Evolutionary conservation across 2,113 vertebrate genomes (phyloP).

Genomic region (Amblyornis subalaris): DNA sequence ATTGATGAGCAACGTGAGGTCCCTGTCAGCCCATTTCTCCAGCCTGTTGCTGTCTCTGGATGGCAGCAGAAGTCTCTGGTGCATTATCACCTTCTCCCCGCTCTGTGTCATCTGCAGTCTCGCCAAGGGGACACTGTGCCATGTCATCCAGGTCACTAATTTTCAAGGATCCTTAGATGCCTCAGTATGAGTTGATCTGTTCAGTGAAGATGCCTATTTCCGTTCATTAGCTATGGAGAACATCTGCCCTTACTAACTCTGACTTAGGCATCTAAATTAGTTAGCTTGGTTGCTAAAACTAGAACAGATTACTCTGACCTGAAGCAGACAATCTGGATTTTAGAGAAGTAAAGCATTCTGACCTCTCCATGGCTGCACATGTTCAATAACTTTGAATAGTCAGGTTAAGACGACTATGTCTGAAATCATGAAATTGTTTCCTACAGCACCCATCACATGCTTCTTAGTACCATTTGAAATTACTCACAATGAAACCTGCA

Average conservation of each 20-base stretch:
- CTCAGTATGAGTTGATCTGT: background rate
- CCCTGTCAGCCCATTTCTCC: background rate
- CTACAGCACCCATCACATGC: background rate
- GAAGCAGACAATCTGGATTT: background rate
- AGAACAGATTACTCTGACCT: background rate
- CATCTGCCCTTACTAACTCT: background rate
- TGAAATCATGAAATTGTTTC: background rate
- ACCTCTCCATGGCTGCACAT: background rate
- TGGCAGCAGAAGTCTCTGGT: background rate
- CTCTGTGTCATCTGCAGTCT: background rate
- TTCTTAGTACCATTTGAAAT: background rate
- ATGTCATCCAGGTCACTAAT: background rate
- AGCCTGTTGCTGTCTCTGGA: background rate
- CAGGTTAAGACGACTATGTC: background rate
- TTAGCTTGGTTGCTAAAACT: background rate
- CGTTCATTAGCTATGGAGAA: background rate
- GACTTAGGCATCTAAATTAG: background rate
- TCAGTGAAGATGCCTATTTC: background rate
- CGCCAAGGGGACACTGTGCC: fast-evolving
- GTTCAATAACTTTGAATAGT: background rate
- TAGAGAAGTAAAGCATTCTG: background rate
- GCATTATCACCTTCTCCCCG: background rate
- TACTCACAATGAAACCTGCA: background rate
- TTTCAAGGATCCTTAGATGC: background rate
- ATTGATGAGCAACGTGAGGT: background rate